Conservation (phyloP, 2,888 invertebrate genomes). For the Dolomedes plantarius region DNA sequence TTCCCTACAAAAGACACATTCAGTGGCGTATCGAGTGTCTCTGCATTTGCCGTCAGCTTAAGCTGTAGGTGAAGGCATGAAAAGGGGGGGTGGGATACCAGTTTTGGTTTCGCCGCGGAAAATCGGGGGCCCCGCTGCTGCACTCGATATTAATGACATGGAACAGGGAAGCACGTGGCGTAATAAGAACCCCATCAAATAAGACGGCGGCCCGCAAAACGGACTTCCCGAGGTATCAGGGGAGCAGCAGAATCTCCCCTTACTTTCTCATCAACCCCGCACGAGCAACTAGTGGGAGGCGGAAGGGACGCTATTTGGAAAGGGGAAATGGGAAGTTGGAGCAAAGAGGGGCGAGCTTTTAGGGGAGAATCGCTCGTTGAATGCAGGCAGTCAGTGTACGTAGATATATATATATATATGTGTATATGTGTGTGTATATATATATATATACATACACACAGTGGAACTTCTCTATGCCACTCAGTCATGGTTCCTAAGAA, state of each 20-base stretch:
- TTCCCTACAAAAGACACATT: background rate
- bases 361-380: no score
- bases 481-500: no score
- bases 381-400: no score
- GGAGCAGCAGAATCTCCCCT: slow-evolving; percentile 22
- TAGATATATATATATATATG: no score
- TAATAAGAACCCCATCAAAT: slow-evolving; percentile 16
- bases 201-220: slow-evolving; percentile 4
- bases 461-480: no score
- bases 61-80: no score
- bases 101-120: background rate
- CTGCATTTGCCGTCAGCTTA: background rate
- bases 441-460: no score
- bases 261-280: slow-evolving; percentile 1
- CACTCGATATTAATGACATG: slow-evolving; percentile 15
- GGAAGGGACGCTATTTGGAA: background rate
- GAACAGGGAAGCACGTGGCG: slow-evolving; percentile 12
- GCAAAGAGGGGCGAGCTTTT: background rate
- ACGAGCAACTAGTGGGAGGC: slow-evolving; percentile 3
- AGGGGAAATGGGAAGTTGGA: background rate
- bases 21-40: background rate
- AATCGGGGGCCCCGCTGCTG: background rate
- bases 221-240: slow-evolving; percentile 20
- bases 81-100: background rate
- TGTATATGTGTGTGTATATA: no score